These are phyloP conservation scores for Chrysolina haemoptera DNA, from an alignment of 2,888 invertebrate species.

Conservation along the genomic window DNA sequence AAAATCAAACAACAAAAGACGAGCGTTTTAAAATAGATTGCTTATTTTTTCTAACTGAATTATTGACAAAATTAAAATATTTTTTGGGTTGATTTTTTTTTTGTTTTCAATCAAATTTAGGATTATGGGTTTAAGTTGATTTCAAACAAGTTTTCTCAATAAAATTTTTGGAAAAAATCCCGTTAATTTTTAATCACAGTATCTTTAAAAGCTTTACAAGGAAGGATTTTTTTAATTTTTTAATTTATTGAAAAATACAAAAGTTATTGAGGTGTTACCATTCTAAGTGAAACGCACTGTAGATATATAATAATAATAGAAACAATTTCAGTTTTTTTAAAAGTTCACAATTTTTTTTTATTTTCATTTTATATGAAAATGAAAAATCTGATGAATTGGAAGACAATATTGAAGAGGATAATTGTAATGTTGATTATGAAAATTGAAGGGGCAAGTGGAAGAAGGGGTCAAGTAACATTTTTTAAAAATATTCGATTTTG, in stretches of 20 bases:
- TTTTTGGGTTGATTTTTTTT: background rate
- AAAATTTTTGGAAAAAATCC: background rate
- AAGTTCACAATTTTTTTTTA: constrained; percentile 26
- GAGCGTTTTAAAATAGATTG: no score
- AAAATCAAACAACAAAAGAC: background rate
- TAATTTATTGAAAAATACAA: constrained; percentile 24
- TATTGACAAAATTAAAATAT: background rate
- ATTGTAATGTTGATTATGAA: constrained; percentile 30
- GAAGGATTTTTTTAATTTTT: constrained; percentile 18
- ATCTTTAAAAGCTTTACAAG: background rate
- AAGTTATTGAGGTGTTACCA: constrained; percentile 26
- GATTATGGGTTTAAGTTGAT: background rate
- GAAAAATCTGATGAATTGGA: constrained; percentile 28
- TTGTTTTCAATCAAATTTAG: background rate
- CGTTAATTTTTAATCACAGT: background rate
- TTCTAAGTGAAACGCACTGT: constrained; percentile 26
- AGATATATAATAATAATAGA: constrained; percentile 19
- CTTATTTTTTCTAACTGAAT: background rate
- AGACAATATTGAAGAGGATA: no score
- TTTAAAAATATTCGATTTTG: no score
- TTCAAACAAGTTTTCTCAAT: background rate
- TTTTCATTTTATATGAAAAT: constrained; percentile 26
- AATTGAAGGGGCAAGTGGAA: no score
- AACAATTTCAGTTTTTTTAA: constrained; percentile 22
- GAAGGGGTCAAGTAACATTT: no score